These are phyloP conservation scores for Sus cebifrons DNA, from an alignment of 2,797 vertebrate species.

Conservation along the genomic window DNA sequence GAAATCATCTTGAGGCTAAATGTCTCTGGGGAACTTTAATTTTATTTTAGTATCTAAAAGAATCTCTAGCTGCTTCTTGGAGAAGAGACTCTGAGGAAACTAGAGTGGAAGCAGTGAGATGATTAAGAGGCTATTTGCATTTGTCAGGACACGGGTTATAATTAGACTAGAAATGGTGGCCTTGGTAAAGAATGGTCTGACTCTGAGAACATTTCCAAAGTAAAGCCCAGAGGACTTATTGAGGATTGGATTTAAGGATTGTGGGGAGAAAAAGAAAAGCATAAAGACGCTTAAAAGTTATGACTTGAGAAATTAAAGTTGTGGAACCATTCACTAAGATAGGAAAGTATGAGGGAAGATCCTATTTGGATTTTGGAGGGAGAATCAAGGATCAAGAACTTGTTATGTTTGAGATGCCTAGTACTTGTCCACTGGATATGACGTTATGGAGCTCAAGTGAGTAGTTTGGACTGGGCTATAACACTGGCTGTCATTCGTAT, in stretches of 20 bases:
- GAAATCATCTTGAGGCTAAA: not conserved
- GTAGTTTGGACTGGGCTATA: not conserved
- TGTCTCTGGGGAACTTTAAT: not conserved
- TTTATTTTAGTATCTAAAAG: conserved; percentile 31
- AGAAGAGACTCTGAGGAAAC: not conserved
- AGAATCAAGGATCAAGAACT: not conserved
- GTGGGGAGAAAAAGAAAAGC: not conserved
- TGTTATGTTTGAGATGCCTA: not conserved
- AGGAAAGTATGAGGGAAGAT: not conserved
- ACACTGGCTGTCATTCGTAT: not conserved
- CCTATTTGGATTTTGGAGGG: not conserved
- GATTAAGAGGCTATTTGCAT: not conserved
- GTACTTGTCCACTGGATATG: not conserved
- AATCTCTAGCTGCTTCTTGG: not conserved
- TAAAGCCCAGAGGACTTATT: not conserved
- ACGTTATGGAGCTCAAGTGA: not conserved
- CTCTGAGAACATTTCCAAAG: not conserved
- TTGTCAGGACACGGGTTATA: not conserved
- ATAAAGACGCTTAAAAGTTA: not conserved
- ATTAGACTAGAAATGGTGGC: not conserved
- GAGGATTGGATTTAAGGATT: not conserved
- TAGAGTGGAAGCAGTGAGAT: not conserved
- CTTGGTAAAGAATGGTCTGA: not conserved
- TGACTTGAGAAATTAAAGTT: not conserved
- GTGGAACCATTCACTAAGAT: not conserved